Percentiles rank a stretch among this genome's conserved stretches.
Evolutionary conservation across 2,888 invertebrate species (phyloP).

Genomic region (Andrena hattorfiana): DNA sequence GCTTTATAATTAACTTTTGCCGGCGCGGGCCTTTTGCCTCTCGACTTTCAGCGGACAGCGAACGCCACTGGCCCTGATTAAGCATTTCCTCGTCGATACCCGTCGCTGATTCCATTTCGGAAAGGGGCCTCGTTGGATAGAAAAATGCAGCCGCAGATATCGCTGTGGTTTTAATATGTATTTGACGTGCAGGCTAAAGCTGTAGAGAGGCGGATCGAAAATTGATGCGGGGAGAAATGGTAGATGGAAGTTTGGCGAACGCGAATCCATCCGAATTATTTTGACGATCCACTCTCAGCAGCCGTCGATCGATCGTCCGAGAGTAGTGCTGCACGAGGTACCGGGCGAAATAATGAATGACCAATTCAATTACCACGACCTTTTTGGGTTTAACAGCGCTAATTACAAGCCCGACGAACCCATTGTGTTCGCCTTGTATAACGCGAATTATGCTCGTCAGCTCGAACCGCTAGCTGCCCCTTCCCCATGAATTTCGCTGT

Average conservation of each 20-base stretch:
- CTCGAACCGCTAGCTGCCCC: constrained; percentile 16
- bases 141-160: too few relatives aligned
- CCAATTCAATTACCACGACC: constrained; percentile 47
- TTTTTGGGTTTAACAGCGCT: constrained; percentile 46
- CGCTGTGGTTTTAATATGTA: too few relatives aligned
- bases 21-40: constrained; percentile 20
- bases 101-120: neutral
- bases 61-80: constrained; percentile 26
- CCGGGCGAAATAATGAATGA: constrained; percentile 29
- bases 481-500: constrained; percentile 13
- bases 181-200: too few relatives aligned
- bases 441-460: constrained; percentile 34
- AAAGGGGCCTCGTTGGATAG: neutral
- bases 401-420: constrained; percentile 51
- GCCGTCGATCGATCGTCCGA: constrained; percentile 11
- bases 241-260: too few relatives aligned
- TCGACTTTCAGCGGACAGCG: constrained; percentile 8
- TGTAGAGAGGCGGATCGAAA: neutral
- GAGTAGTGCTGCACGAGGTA: neutral
- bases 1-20: constrained; percentile 58
- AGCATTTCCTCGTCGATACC: constrained; percentile 21
- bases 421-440: constrained; percentile 34
- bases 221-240: too few relatives aligned
- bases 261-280: neutral
- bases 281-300: constrained; percentile 3